Conservation (phyloP, 2,888 invertebrate species). For the Ochlodes sylvanus region DNA sequence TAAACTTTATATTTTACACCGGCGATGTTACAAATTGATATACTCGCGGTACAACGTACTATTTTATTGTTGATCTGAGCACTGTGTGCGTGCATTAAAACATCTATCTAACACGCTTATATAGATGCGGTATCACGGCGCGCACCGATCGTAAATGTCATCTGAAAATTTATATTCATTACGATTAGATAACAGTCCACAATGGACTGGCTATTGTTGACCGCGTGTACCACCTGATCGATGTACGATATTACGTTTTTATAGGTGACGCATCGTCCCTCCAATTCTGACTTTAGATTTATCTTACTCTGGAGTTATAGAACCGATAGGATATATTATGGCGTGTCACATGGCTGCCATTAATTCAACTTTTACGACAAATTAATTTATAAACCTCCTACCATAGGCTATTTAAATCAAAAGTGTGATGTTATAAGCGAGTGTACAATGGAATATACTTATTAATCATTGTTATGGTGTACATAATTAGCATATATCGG, state of each 20-base stretch:
- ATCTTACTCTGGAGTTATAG: constrained; percentile 54
- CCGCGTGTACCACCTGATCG: constrained; percentile 74
- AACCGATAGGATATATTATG: constrained; percentile 63
- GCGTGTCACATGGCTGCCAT: constrained; percentile 59
- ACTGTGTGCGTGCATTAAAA: constrained; percentile 71
- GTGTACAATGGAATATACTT: constrained; percentile 53
- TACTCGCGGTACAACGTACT: constrained; percentile 54
- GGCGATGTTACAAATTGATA: constrained; percentile 72
- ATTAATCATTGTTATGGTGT: too few species aligned
- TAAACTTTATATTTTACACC: constrained; percentile 64
- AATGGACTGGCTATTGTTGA: constrained; percentile 77
- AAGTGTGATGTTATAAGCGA: constrained; percentile 62
- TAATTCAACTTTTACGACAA: constrained; percentile 70
- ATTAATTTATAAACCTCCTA: constrained; percentile 73
- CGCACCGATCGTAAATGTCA: constrained; percentile 83
- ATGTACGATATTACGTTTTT: constrained; percentile 79
- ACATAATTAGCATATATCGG: too few species aligned
- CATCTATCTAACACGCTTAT: constrained; percentile 67
- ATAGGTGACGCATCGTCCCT: constrained; percentile 62
- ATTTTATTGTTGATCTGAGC: constrained; percentile 61
- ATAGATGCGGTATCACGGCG: constrained; percentile 78
- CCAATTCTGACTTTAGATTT: constrained; percentile 58
- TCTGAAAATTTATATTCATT: constrained; percentile 85
- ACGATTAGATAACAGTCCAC: constrained; percentile 82
- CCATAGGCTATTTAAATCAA: constrained; percentile 56